Evolutionary conservation across 2,113 vertebrate genomes (phyloP).

Genomic region (Colistium nudipinnis): DNA sequence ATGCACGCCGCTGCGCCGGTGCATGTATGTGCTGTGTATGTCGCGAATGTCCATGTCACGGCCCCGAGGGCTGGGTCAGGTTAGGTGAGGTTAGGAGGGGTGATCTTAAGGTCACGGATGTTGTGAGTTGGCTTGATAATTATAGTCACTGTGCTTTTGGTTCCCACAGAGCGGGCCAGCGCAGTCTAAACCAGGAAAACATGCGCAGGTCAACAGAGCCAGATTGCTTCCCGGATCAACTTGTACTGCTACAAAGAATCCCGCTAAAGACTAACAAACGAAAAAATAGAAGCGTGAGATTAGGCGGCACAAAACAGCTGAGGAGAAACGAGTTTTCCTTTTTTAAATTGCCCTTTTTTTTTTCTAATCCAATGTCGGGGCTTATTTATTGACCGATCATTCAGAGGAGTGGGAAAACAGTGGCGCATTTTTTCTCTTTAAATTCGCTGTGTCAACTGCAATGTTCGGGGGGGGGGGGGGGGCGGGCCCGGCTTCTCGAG

Average conservation of each 20-base stretch:
- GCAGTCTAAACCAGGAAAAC: constrained; percentile 34
- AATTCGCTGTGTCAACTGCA: neutral
- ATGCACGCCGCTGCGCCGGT: constrained; percentile 1
- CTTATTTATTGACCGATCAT: neutral
- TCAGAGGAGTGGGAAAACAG: neutral
- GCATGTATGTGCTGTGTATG: neutral
- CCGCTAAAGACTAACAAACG: neutral
- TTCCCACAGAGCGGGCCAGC: constrained; percentile 61
- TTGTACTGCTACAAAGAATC: constrained; percentile 19
- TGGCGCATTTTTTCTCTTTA: neutral
- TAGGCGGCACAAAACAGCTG: neutral
- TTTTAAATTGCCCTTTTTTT: neutral
- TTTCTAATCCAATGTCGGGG: neutral
- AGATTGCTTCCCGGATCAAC: constrained; percentile 26
- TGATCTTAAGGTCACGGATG: constrained; percentile 55
- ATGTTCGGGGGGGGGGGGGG: no score
- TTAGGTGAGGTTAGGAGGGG: constrained; percentile 56
- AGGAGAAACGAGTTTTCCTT: neutral
- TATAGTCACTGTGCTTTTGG: constrained; percentile 63
- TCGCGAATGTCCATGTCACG: constrained; percentile 24
- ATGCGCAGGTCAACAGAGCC: constrained; percentile 29
- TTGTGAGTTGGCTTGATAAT: constrained; percentile 61
- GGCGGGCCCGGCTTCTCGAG: neutral
- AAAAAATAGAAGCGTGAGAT: constrained; percentile 1
- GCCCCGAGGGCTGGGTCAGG: constrained; percentile 46